Evolutionary conservation across 2,888 invertebrate species (phyloP).

Genomic region (Pantelozetes paolii): DNA sequence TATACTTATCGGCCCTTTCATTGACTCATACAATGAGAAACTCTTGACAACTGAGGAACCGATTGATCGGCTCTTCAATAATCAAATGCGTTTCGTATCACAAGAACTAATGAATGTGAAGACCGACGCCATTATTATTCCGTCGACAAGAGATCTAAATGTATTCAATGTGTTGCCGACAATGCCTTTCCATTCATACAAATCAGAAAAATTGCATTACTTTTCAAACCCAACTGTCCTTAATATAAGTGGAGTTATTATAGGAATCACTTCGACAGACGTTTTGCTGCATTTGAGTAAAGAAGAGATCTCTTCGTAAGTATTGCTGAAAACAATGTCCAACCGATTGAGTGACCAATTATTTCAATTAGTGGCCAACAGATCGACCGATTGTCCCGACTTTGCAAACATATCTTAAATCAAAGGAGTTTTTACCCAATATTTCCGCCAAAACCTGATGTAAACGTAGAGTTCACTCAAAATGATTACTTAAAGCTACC

Average conservation of each 20-base stretch:
- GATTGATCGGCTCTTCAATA: conserved; percentile 21
- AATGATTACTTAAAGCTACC: conserved; percentile 55
- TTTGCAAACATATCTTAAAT: conserved; percentile 67
- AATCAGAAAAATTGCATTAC: conserved; percentile 53
- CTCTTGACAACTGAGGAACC: neutral
- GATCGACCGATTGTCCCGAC: conserved; percentile 67
- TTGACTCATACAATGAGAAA: conserved; percentile 35
- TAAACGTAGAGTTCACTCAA: conserved; percentile 62
- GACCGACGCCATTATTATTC: conserved; percentile 68
- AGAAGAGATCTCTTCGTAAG: conserved; percentile 71
- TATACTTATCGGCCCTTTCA: conserved; percentile 41
- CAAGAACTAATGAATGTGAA: conserved; percentile 47
- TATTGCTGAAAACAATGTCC: conserved; percentile 42
- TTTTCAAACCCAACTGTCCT: conserved; percentile 77
- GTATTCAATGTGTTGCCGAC: conserved; percentile 77
- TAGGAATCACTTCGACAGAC: conserved; percentile 78
- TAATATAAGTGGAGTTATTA: conserved; percentile 67
- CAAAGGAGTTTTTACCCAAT: conserved; percentile 76
- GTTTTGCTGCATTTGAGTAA: conserved; percentile 74
- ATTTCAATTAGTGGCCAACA: neutral
- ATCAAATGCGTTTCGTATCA: conserved; percentile 32
- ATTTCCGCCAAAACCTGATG: conserved; percentile 65
- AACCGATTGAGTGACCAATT: neutral
- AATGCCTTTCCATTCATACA: conserved; percentile 61
- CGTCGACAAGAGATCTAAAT: conserved; percentile 72